Conservation (phyloP, 2,888 invertebrate species). For the Andricus quercusramuli region DNA sequence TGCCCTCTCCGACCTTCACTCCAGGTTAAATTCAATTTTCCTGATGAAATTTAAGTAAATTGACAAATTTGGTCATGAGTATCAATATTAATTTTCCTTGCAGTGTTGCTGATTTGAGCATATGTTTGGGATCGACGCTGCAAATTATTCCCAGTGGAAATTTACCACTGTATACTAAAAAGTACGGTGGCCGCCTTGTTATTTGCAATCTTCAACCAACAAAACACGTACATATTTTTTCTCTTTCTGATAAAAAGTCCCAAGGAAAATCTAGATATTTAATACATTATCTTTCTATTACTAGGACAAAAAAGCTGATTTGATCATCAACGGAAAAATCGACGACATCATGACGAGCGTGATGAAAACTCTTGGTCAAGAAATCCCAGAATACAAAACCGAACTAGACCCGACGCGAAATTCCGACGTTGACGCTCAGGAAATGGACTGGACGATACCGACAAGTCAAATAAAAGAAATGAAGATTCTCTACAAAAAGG, state of each 20-base stretch:
- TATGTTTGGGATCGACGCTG: conserved; percentile 97
- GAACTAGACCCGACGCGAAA: conserved; percentile 85
- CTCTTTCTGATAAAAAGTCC: not conserved
- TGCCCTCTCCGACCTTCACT: conserved; percentile 90
- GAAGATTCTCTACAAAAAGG: conserved; percentile 82
- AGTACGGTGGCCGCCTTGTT: conserved; percentile 92
- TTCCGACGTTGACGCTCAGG: conserved; percentile 75
- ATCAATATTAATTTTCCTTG: conserved; percentile 68
- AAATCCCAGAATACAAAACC: conserved; percentile 86
- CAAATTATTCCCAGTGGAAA: conserved; percentile 99
- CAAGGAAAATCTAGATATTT: not conserved
- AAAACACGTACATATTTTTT: conserved; percentile 88
- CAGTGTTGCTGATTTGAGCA: conserved; percentile 94
- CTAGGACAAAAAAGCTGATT: conserved; percentile 93
- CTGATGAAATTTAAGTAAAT: not conserved
- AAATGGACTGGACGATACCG: conserved; percentile 88
- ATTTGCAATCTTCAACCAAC: conserved; percentile 99
- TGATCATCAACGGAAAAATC: conserved; percentile 93
- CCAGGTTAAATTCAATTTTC: conserved; percentile 82
- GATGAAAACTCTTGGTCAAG: conserved; percentile 86
- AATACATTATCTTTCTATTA: conserved; percentile 45
- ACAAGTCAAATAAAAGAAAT: conserved; percentile 82
- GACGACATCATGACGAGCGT: conserved; percentile 89
- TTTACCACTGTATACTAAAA: conserved; percentile 91
- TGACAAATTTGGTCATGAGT: not conserved